phyloP scores from a whole-genome alignment of 1,140 invertebrate genomes.

The Euura lappo region DNA sequence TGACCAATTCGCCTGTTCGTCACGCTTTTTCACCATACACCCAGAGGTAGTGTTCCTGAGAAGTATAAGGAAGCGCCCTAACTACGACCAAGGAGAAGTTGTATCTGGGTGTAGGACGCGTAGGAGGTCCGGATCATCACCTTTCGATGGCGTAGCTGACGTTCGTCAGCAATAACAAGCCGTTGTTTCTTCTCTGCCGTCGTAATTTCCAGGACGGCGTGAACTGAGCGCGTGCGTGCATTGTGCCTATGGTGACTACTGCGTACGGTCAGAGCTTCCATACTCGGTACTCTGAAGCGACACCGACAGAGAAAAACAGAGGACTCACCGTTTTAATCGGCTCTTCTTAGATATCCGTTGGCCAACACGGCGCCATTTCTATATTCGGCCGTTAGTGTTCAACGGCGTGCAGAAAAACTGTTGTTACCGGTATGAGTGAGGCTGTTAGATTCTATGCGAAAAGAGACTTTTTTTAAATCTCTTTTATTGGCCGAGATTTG shows the following conservation, averaged over 20 bases:
- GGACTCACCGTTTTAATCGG: slow-evolving; percentile 37
- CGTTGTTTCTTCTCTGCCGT: slow-evolving; percentile 17
- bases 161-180: slow-evolving; percentile 41
- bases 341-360: slow-evolving; percentile 32
- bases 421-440: not conserved
- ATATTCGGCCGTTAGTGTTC: slow-evolving; percentile 42
- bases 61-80: no score
- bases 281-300: slow-evolving; percentile 16
- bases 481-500: not conserved
- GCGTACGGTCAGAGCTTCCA: not conserved
- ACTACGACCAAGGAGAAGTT: no score
- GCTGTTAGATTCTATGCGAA: not conserved
- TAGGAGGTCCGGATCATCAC: not conserved
- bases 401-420: slow-evolving; percentile 12
- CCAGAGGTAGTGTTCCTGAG: no score
- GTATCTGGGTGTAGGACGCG: not conserved
- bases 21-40: no score
- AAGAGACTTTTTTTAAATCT: not conserved
- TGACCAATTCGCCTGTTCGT: no score
- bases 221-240: not conserved
- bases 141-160: slow-evolving; percentile 19
- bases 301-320: slow-evolving; percentile 42
- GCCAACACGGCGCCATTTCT: slow-evolving; percentile 33
- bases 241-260: not conserved
- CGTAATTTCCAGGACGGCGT: not conserved